Evolutionary conservation across 2,113 vertebrate species (phyloP), one percentile per base, ranked within the genome.

Genomic region (Myotis brandtii): DNA sequence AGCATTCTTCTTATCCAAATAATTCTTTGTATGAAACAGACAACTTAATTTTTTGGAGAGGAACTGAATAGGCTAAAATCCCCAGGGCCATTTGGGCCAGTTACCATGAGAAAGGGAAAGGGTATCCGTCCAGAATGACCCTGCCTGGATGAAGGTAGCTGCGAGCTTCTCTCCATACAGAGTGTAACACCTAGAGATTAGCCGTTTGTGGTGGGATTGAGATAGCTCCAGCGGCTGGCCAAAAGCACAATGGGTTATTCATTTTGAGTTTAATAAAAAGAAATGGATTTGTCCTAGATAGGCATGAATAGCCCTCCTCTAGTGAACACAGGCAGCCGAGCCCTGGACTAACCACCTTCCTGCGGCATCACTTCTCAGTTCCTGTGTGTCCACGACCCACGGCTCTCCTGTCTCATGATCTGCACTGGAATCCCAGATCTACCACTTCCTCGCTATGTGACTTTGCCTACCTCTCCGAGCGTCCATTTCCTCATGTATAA

Each of bases 391-490:
- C 67, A 66, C n/a, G 48, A 6, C 21, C 40, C 76, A 20, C 5
- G 7, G 5, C 32, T 52, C 50, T 70, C 37, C 72, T 20, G 48
- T 50, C 32, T 14, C 66, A 54, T 9, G 48, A 25, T 62, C 48
- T 17, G 20, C 52, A 20, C 37, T 8, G 52, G 73, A 87, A 84
- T 75, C 66, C 52, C 59, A 50, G 91, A 18, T 21, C 82, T 12
- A 56, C 27, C 34, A 7, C n/a, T 27, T 52, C 30, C 10, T 62
- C 59, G 43, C 88, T 75, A 17, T 79, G 89, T 70, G 86, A 79
- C 73, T 82, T 77, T 32, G 10, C 66, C 83, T 87, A 72, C 25
- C 48, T 93, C 85, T 93, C 82, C 64, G 86, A 93, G 34, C 83
- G 50, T 91, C 43, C n/a, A 56, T 70, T 83, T 89, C 62, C 73